Evolutionary conservation across 2,888 invertebrate genomes (phyloP), one percentile per base, ranked within the genome.

Genomic region (Cremastinae sp.): DNA sequence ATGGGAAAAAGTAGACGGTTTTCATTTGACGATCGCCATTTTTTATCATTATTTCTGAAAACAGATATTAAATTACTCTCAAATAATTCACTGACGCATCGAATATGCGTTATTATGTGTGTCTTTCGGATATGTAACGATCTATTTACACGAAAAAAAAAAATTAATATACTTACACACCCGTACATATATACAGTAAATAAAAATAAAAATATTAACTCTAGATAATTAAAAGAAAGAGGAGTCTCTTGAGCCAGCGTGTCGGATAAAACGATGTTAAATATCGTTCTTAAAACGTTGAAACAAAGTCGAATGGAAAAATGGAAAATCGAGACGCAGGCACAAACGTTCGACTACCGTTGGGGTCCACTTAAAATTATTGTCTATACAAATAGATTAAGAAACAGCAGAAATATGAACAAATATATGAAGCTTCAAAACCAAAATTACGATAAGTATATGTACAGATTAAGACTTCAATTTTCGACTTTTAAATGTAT

Each of bases 291-390:
- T 45, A 20, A 71, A 34, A n/a, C 22, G 14, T 12, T 49, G 53
- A 54, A 22, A 14, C 38, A 34, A 8, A 43, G 58, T 65, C 56
- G 41, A 34, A 36, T 74, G 51, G 36, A 16, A 56, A 66, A 61
- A 54, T 49, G 38, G n/a, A 51, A 68, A 36, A 47, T 79, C 79
- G 80, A 77, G 71, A 81, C 80, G 80, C 78, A 70, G 81, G 78
- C 79, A 81, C 79, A 74, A 84, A 51, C 79, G 83, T 85, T 85
- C 82, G 84, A 86, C 84, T 85, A 85, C 83, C 84, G 82, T 85
- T 85, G 82, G 87, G 86, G 87, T 86, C 87, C 87, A 87, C 83
- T 86, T 87, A 85, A 84, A 84, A 76, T 85, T 85, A 86, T 78
- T 68, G 79, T 79, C 75, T 78, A 79, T 79, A 79, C 73, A 76